Conservation (phyloP, 2,888 invertebrate genomes). For the Ptychoptera contaminata region DNA sequence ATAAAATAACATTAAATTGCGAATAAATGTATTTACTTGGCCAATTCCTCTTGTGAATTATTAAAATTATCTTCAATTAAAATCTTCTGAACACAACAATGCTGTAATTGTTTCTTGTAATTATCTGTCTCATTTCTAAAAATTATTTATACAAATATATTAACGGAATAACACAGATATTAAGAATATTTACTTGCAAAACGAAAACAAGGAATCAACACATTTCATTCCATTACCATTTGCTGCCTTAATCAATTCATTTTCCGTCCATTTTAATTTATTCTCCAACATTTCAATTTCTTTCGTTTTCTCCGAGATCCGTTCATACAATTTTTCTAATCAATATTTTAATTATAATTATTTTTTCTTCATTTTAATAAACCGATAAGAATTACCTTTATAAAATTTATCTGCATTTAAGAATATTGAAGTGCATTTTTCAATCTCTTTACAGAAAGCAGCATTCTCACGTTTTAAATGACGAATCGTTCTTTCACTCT, state of each 20-base stretch:
- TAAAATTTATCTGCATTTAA: constrained; percentile 26
- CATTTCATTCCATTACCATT: constrained; percentile 23
- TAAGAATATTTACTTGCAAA: constrained; percentile 31
- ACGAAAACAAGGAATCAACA: constrained; percentile 27
- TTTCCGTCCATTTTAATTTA: constrained; percentile 20
- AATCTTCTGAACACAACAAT: constrained; percentile 23
- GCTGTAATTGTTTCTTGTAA: constrained; percentile 24
- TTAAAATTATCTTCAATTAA: constrained; percentile 23
- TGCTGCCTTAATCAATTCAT: constrained; percentile 21
- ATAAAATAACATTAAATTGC: neutral
- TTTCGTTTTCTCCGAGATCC: constrained; percentile 19
- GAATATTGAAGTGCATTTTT: constrained; percentile 25
- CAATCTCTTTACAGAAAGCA: constrained; percentile 26
- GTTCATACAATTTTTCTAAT: constrained; percentile 24
- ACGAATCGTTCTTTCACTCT: constrained; percentile 26
- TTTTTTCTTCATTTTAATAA: no score
- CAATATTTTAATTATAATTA: no score
- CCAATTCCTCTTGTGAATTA: constrained; percentile 24
- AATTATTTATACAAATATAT: constrained; percentile 13
- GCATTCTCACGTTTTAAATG: constrained; percentile 27
- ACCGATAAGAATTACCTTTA: no score
- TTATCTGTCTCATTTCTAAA: constrained; percentile 27
- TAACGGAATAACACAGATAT: constrained; percentile 9
- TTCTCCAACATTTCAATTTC: constrained; percentile 23
- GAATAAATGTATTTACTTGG: constrained; percentile 17